Conservation (phyloP, 1,140 invertebrate species). For the Maniola jurtina region DNA sequence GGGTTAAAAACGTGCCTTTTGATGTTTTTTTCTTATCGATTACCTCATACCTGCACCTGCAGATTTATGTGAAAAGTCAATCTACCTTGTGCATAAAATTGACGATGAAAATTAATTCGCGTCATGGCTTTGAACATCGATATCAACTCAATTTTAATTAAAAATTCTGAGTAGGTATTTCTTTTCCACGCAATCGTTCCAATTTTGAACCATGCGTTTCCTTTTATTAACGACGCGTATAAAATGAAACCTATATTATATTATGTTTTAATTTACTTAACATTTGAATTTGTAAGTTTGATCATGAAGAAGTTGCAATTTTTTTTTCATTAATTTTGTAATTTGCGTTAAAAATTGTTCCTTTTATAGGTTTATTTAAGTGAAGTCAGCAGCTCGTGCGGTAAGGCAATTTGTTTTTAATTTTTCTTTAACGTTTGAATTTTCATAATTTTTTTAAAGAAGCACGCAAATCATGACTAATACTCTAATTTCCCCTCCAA, state of each 20-base stretch:
- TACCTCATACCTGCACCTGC: too few relatives aligned
- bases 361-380: constrained; percentile 25
- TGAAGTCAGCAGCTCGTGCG: constrained; percentile 20
- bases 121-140: constrained; percentile 10
- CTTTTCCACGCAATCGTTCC: constrained; percentile 42
- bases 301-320: constrained; percentile 1
- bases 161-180: constrained; percentile 30
- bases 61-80: background rate
- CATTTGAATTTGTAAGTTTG: constrained; percentile 20
- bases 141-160: constrained; percentile 28
- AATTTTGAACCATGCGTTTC: constrained; percentile 36
- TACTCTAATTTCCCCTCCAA: too few relatives aligned
- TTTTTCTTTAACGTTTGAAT: background rate
- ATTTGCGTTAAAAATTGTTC: constrained; percentile 13
- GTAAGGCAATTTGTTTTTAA: constrained; percentile 25
- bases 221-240: constrained; percentile 31
- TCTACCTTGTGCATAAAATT: constrained; percentile 13
- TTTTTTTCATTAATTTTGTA: constrained; percentile 16
- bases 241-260: constrained; percentile 41
- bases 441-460: background rate
- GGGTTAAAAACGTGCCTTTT: too few relatives aligned
- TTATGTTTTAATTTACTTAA: constrained; percentile 19
- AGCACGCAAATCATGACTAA: too few relatives aligned
- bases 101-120: constrained; percentile 21
- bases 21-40: constrained; percentile 6